Evolutionary conservation across 2,888 invertebrate genomes (phyloP).

Genomic region (Pseudanteris insignis): DNA sequence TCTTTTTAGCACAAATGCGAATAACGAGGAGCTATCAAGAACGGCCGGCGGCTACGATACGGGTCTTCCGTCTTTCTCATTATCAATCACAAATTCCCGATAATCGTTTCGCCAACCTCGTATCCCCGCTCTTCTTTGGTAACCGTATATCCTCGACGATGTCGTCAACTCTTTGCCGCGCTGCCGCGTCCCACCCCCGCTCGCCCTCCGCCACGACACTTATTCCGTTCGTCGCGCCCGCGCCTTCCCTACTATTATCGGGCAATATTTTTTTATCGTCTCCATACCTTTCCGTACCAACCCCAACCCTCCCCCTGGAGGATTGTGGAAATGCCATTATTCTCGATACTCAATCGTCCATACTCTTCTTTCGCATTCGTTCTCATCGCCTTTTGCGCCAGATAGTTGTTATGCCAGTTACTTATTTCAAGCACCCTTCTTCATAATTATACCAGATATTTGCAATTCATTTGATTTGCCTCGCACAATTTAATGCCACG

Average conservation of each 20-base stretch:
- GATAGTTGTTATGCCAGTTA: conserved; percentile 34
- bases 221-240: conserved; percentile 1
- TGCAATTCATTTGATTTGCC: conserved; percentile 21
- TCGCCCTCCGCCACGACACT: conserved; percentile 21
- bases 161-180: conserved; percentile 30
- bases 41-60: conserved; percentile 41
- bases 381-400: conserved; percentile 29
- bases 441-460: conserved; percentile 33
- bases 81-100: conserved; percentile 55
- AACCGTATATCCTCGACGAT: conserved; percentile 32
- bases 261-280: conserved; percentile 46
- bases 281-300: too few species aligned
- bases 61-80: conserved; percentile 46
- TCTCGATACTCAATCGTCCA: conserved; percentile 42
- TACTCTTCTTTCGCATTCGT: conserved; percentile 31
- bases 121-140: conserved; percentile 31
- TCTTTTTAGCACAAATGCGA: conserved; percentile 39
- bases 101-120: conserved; percentile 48
- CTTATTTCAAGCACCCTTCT: conserved; percentile 20
- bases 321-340: conserved; percentile 41
- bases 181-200: not conserved
- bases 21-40: conserved; percentile 41
- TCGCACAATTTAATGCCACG: conserved; percentile 15
- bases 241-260: conserved; percentile 41
- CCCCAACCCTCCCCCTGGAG: conserved; percentile 22